These are phyloP conservation scores for Tolmerus cingulatus DNA, from an alignment of 2,888 invertebrate genomes.

Conservation along the genomic window DNA sequence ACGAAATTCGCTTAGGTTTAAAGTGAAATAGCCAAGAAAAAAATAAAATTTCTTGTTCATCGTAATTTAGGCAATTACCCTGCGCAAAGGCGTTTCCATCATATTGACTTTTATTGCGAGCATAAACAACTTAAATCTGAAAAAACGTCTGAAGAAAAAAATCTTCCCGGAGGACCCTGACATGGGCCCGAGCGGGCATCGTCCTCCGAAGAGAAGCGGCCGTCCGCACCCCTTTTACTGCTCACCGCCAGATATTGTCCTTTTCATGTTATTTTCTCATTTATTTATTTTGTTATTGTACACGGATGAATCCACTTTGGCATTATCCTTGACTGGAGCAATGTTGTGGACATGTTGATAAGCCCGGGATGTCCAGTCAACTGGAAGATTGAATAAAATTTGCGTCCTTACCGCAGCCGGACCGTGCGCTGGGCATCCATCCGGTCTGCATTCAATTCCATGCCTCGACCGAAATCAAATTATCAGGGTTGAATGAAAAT, in stretches of 20 bases:
- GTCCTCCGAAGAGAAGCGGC: not conserved
- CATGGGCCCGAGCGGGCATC: not conserved
- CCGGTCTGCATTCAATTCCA: conserved; percentile 48
- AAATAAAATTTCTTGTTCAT: not conserved
- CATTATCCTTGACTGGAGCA: conserved; percentile 49
- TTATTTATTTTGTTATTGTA: conserved; percentile 50
- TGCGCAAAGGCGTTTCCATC: conserved; percentile 23
- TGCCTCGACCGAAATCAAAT: conserved; percentile 53
- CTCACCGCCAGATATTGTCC: conserved; percentile 36
- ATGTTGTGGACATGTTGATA: conserved; percentile 52
- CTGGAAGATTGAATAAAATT: conserved; percentile 64
- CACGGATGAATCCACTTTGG: conserved; percentile 49
- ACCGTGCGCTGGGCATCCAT: not conserved
- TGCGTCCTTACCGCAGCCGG: conserved; percentile 53
- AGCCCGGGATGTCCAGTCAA: conserved; percentile 55
- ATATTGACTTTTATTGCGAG: conserved; percentile 45
- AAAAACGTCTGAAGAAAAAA: not conserved
- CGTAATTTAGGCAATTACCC: not conserved
- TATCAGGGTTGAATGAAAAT: conserved; percentile 53
- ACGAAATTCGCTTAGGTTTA: not conserved
- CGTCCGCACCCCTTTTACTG: not conserved
- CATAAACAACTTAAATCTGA: conserved; percentile 35
- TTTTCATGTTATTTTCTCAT: conserved; percentile 49
- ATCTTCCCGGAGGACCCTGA: not conserved
- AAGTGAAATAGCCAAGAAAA: not conserved